Base-by-base conservation (phyloP, 2,888 invertebrate species). In the Nomada goodeniana region DNA sequence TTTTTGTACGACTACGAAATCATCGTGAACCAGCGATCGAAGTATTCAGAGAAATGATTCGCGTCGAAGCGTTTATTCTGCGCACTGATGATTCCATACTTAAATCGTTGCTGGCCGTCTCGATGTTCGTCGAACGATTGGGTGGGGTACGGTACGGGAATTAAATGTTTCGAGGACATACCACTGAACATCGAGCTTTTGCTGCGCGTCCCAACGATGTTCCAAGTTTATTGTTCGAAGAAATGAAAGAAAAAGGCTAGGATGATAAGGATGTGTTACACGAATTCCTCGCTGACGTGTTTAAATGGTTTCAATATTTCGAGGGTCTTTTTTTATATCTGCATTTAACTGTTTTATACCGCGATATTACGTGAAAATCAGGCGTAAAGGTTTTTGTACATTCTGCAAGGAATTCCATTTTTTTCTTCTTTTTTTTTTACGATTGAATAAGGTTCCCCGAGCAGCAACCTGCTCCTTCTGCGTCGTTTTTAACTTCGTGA, bases 241-340 rank as follows among this genome's bases (percentile, higher is more conserved):
- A 36, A 61, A 18, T n/a, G 61, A 36, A 36, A 1, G 7, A 29
- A 7, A 36, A 36, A 1, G 15, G 67, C 15, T 15, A 5, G 15
- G 15, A 23, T 42, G 23, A 55, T 36, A 44, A 26, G 0, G 13
- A 42, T 23, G 26, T 68, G 73, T 57, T 79, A 59, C 47, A n/a
- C 26, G 36, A 80, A 75, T 80, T 82, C 70, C 82, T 80, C 61
- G 50, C 26, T 47, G 26, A 18, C 64, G 15, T 65, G 29, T 68
- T 18, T 59, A 57, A 36, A 53, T n/a, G 52, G 52, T 63, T 36
- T 36, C 36, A 36, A 7, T 23, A 13, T 26, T 61, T 61, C 9
- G 7, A 10, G 23, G 18, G 15, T 53, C 0, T 15, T 47, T 55
- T 68, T 79, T 80, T 68, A 36, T 9, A 59, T 53, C 18, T 68